Evolutionary conservation across 2,888 invertebrate genomes (phyloP).

Genomic region (Harpalus rubripes): DNA sequence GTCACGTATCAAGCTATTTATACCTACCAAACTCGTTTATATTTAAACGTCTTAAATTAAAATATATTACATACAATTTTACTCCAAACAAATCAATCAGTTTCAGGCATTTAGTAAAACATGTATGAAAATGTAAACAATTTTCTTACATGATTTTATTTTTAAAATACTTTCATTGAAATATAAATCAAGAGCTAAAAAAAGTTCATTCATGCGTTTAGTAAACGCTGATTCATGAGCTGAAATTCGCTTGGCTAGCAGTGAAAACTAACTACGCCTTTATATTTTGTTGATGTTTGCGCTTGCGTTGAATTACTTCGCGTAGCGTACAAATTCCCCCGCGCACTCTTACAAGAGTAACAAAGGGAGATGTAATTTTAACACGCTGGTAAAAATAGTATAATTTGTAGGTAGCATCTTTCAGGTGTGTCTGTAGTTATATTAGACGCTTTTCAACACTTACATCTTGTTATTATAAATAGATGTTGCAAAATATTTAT

Average conservation of each 20-base stretch:
- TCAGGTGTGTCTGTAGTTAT: constrained; percentile 34
- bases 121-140: constrained; percentile 28
- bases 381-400: constrained; percentile 44
- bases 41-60: constrained; percentile 24
- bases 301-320: constrained; percentile 11
- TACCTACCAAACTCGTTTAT: constrained; percentile 11
- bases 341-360: constrained; percentile 17
- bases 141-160: constrained; percentile 29
- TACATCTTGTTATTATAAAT: neutral
- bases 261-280: constrained; percentile 23
- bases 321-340: constrained; percentile 16
- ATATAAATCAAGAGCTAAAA: constrained; percentile 48
- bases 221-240: constrained; percentile 48
- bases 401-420: constrained; percentile 31
- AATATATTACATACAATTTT: neutral
- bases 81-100: neutral
- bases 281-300: constrained; percentile 1
- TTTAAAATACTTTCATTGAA: constrained; percentile 57
- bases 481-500: neutral
- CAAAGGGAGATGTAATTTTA: constrained; percentile 48
- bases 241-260: constrained; percentile 38
- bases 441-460: constrained; percentile 22
- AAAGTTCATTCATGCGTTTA: constrained; percentile 55
- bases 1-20: constrained; percentile 41
- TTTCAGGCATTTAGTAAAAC: neutral